Conservation (phyloP, 1,140 invertebrate species). For the Zophobas atratus region DNA sequence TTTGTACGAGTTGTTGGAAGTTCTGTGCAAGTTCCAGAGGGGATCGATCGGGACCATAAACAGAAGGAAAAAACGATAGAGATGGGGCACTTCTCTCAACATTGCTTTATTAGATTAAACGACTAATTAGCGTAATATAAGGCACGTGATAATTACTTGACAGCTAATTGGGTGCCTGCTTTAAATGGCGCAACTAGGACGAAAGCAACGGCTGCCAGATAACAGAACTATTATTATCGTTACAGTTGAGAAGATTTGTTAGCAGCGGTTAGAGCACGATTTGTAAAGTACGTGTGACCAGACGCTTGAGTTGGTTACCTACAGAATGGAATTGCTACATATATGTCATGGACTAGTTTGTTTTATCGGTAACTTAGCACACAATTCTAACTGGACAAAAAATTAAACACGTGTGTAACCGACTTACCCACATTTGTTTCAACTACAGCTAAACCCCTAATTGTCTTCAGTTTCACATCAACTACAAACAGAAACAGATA, state of each 20-base stretch:
- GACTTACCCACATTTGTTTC: no score
- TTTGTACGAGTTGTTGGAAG: neutral
- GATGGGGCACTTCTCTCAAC: neutral
- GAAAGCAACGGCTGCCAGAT: neutral
- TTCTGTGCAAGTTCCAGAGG: neutral
- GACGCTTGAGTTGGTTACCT: neutral
- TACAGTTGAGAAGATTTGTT: slow-evolving; percentile 31
- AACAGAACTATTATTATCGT: slow-evolving; percentile 33
- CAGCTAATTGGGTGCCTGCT: slow-evolving; percentile 35
- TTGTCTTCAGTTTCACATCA: no score
- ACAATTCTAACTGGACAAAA: no score
- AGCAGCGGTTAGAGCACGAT: slow-evolving; percentile 21
- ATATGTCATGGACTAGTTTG: no score
- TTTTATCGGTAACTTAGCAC: no score
- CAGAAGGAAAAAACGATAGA: neutral
- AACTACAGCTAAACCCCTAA: no score
- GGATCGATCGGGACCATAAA: neutral
- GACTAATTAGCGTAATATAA: slow-evolving; percentile 26
- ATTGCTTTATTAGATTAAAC: slow-evolving; percentile 26
- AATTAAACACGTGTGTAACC: no score
- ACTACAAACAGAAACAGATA: no score
- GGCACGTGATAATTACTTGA: slow-evolving; percentile 34
- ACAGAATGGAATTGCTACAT: no score
- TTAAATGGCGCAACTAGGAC: slow-evolving; percentile 20
- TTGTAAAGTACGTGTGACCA: slow-evolving; percentile 27